A percentile compares a stretch with the other conserved stretches of the same genome.
Conservation (phyloP, 2,888 invertebrate species). For the Pristionchus japonicus region DNA sequence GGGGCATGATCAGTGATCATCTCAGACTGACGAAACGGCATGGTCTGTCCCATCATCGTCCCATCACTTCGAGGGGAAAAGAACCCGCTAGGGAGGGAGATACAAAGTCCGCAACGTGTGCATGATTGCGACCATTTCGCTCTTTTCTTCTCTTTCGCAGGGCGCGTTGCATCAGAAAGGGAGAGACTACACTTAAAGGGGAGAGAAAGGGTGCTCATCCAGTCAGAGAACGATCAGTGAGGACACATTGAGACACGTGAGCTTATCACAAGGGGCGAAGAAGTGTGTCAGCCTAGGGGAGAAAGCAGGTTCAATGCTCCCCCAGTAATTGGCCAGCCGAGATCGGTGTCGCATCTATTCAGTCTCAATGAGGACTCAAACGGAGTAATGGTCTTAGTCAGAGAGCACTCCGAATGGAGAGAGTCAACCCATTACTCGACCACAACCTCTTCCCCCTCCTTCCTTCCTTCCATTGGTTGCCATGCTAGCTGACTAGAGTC, state of each 20-base stretch:
- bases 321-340: background rate
- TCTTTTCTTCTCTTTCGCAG: background rate
- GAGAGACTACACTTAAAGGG: too few relatives aligned
- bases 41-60: background rate
- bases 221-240: background rate
- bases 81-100: background rate
- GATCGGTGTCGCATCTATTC: background rate
- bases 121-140: background rate
- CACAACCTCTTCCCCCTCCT: too few relatives aligned
- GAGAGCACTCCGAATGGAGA: too few relatives aligned
- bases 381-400: too few relatives aligned
- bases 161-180: slow-evolving; percentile 4
- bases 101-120: slow-evolving; percentile 38
- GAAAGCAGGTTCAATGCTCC: background rate
- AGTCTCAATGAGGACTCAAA: background rate
- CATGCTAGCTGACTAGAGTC: background rate
- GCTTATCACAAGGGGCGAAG: background rate
- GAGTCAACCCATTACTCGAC: too few relatives aligned
- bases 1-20: background rate
- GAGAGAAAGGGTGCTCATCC: background rate
- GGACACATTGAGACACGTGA: background rate
- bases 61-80: background rate
- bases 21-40: slow-evolving; percentile 1
- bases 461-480: too few relatives aligned
- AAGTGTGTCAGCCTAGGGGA: background rate